Percentiles rank a stretch among this genome's conserved stretches.
Evolutionary conservation across 1,140 invertebrate genomes (phyloP).

Genomic region (Diabrotica virgifera): DNA sequence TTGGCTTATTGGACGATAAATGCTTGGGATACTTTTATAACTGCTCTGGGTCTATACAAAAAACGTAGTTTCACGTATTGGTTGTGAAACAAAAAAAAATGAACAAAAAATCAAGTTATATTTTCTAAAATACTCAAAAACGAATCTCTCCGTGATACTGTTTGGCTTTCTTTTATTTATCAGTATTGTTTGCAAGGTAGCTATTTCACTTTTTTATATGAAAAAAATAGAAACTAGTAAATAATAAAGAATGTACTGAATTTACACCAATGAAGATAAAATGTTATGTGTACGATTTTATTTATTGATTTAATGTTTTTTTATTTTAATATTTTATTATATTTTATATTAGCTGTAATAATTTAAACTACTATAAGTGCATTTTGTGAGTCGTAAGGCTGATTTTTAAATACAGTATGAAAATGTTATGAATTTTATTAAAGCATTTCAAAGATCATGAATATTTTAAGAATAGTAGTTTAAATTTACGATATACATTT

Average conservation of each 20-base stretch:
- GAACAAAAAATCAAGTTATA: too few relatives aligned
- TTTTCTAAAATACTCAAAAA: too few relatives aligned
- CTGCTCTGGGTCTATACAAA: too few relatives aligned
- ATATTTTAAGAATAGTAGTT: conserved; percentile 1
- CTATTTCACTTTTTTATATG: background rate
- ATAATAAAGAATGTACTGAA: background rate
- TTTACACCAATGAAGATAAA: background rate
- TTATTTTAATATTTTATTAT: background rate
- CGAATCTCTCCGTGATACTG: too few relatives aligned
- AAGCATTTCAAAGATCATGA: background rate
- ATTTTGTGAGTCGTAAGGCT: background rate
- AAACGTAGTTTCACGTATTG: too few relatives aligned
- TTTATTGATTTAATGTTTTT: background rate
- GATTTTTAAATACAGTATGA: background rate
- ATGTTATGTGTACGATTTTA: background rate
- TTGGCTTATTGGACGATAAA: too few relatives aligned
- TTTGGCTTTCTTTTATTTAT: background rate
- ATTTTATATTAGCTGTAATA: too few relatives aligned
- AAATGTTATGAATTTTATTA: background rate
- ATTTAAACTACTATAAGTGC: conserved; percentile 1
- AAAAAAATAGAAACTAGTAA: background rate
- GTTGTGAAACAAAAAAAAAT: too few relatives aligned
- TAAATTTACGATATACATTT: background rate
- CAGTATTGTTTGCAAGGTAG: background rate
- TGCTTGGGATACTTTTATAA: too few relatives aligned